phyloP scores from a whole-genome alignment of 2,797 vertebrate species.

The Antennarius maculatus region DNA sequence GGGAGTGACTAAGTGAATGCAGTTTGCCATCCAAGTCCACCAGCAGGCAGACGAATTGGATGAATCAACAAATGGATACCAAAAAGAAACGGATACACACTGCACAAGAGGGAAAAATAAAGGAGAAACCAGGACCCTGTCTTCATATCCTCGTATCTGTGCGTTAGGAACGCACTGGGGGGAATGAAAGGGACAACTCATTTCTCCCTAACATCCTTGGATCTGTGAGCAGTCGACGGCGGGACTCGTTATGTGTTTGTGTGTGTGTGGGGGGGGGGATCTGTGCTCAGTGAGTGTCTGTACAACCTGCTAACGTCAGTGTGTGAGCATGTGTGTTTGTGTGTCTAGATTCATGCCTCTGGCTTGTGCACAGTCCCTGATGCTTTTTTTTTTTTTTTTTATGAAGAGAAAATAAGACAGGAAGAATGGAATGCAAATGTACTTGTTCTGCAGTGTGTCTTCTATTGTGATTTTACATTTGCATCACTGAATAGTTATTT shows the following conservation, averaged over 20 bases:
- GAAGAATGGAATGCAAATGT: constrained; percentile 40
- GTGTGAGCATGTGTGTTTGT: constrained; percentile 37
- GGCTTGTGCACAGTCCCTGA: constrained; percentile 41
- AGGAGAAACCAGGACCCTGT: constrained; percentile 38
- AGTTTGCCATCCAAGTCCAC: constrained; percentile 74
- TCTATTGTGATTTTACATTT: constrained; percentile 34
- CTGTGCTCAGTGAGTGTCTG: constrained; percentile 69
- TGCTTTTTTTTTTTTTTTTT: constrained; percentile 50
- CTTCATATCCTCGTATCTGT: constrained; percentile 58
- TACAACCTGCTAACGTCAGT: constrained; percentile 50
- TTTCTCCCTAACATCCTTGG: constrained; percentile 53
- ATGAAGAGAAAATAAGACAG: constrained; percentile 46
- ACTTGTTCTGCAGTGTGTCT: constrained; percentile 54
- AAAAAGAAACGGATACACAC: constrained; percentile 51
- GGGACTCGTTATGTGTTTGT: too few species aligned
- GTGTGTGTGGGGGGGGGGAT: too few species aligned
- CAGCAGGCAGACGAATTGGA: constrained; percentile 53
- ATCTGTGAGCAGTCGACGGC: constrained; percentile 55
- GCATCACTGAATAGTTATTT: constrained; percentile 19
- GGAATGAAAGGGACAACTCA: constrained; percentile 62
- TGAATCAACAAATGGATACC: constrained; percentile 74
- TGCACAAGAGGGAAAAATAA: constrained; percentile 32
- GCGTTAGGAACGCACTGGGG: constrained; percentile 60
- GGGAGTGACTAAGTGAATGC: constrained; percentile 80
- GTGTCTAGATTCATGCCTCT: constrained; percentile 39